Evolutionary conservation across 1,140 invertebrate species (phyloP).

Genomic region (Pissodes strobi): DNA sequence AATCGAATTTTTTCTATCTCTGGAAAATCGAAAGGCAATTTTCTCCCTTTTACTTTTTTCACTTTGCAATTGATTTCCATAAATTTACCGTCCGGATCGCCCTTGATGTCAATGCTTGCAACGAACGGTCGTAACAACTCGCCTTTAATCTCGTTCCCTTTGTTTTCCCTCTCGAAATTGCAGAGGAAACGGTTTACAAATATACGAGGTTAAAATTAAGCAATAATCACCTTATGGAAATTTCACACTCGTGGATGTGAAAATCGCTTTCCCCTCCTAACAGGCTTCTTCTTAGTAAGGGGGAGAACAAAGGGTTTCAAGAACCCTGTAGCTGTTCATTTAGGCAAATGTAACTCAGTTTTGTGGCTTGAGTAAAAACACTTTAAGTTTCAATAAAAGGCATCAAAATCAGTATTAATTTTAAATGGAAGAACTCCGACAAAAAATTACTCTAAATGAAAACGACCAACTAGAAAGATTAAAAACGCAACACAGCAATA

Average conservation of each 20-base stretch:
- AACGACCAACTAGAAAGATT: too few species aligned
- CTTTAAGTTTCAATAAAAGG: too few species aligned
- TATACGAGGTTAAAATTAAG: conserved; percentile 31
- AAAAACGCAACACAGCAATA: too few species aligned
- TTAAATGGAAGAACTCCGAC: too few species aligned
- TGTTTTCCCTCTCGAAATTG: conserved; percentile 13
- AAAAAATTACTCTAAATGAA: background rate
- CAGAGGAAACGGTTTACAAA: conserved; percentile 28
- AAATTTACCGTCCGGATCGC: conserved; percentile 11
- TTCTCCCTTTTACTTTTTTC: conserved; percentile 8
- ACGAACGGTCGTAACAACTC: conserved; percentile 25
- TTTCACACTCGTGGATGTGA: conserved; percentile 24
- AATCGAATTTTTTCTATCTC: too few species aligned
- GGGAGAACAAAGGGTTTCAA: conserved; percentile 11
- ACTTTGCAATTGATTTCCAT: conserved; percentile 13
- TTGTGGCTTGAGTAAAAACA: too few species aligned
- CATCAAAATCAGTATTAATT: too few species aligned
- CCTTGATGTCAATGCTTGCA: conserved; percentile 24
- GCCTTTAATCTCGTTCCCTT: conserved; percentile 19
- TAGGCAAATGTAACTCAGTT: too few species aligned
- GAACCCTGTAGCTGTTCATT: background rate
- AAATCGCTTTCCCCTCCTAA: conserved; percentile 14
- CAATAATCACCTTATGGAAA: conserved; percentile 38
- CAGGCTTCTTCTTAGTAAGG: conserved; percentile 3
- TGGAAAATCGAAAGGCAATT: conserved; percentile 12